phyloP scores from a whole-genome alignment of 1,140 invertebrate species.

The Zaprionus ornatus region DNA sequence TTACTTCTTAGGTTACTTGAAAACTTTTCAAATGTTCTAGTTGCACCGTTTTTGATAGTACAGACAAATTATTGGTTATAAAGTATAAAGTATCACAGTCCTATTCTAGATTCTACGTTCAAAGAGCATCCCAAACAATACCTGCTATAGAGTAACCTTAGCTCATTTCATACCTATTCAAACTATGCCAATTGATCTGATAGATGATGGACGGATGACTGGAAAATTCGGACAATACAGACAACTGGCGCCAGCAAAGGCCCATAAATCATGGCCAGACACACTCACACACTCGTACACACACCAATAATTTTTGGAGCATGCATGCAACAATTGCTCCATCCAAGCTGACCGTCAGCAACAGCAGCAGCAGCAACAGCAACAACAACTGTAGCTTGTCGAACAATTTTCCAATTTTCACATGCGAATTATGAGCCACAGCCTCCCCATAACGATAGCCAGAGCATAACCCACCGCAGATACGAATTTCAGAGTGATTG shows the following conservation, averaged over 20 bases:
- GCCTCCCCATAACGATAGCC: slow-evolving; percentile 20
- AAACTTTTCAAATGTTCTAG: not conserved
- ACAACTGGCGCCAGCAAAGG: slow-evolving; percentile 44
- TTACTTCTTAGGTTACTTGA: no score
- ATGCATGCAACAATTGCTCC: slow-evolving; percentile 60
- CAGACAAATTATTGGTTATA: not conserved
- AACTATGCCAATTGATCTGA: slow-evolving; percentile 1
- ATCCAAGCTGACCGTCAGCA: slow-evolving; percentile 26
- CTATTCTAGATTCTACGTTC: not conserved
- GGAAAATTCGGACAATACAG: slow-evolving; percentile 22
- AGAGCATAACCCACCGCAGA: slow-evolving; percentile 47
- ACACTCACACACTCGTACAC: slow-evolving; percentile 7
- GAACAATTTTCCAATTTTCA: slow-evolving; percentile 77
- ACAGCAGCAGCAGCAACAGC: not conserved
- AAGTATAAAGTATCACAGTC: no score
- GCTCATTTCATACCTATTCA: not conserved
- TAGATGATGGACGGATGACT: slow-evolving; percentile 24
- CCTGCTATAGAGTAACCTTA: not conserved
- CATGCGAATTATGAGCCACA: slow-evolving; percentile 69
- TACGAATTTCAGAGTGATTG: slow-evolving; percentile 71
- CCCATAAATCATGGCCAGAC: slow-evolving; percentile 42
- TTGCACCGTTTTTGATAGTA: not conserved
- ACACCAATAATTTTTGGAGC: slow-evolving; percentile 39
- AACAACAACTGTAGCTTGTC: slow-evolving; percentile 21
- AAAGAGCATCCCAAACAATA: not conserved